A percentile compares a stretch with the other conserved stretches of the same genome.
Conservation (phyloP, 2,797 vertebrate genomes). For the Aratinga solstitialis region DNA sequence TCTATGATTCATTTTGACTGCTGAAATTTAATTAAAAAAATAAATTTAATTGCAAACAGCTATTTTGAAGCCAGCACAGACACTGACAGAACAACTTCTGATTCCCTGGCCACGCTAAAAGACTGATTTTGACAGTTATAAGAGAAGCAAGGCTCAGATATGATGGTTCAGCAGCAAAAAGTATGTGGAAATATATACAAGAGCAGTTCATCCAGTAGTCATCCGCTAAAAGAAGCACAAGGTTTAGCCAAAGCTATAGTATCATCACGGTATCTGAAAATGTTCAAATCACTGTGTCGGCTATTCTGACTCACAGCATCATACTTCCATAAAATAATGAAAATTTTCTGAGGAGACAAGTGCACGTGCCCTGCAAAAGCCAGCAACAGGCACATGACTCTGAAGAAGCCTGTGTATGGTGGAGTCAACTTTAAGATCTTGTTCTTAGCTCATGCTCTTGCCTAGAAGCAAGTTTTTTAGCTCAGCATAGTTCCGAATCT, state of each 20-base stretch:
- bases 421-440: background rate
- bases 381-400: background rate
- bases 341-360: background rate
- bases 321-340: background rate
- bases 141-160: background rate
- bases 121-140: background rate
- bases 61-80: background rate
- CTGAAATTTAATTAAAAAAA: background rate
- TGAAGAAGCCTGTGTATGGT: background rate
- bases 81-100: background rate
- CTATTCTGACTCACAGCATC: background rate
- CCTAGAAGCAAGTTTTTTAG: background rate
- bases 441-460: background rate
- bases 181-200: background rate
- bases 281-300: background rate
- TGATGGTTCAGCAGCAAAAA: background rate
- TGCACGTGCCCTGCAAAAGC: background rate
- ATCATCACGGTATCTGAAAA: background rate
- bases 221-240: background rate
- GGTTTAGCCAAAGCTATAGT: background rate
- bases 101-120: background rate
- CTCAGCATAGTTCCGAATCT: background rate
- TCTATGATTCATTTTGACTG: background rate
- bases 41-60: background rate
- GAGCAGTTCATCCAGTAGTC: background rate